Conservation (phyloP, 1,140 invertebrate genomes). For the Hydropsyche tenuis region DNA sequence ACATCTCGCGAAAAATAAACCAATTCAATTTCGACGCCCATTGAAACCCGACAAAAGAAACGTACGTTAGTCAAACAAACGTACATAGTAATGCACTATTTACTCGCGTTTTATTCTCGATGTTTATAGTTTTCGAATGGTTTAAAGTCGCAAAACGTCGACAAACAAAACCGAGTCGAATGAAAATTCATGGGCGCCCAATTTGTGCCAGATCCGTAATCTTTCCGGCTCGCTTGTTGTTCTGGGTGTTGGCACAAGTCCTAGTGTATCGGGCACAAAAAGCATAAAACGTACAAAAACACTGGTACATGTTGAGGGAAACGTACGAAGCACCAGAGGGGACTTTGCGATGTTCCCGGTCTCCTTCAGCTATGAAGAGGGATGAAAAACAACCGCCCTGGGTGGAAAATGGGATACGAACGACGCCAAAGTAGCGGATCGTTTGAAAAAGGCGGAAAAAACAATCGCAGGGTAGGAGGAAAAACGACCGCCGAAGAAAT, state of each 20-base stretch:
- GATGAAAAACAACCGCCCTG: too few species aligned
- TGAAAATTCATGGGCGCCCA: background rate
- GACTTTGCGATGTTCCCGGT: too few species aligned
- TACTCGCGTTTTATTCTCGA: too few species aligned
- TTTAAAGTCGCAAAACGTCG: background rate
- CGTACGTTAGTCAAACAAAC: background rate
- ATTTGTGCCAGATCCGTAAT: slow-evolving; percentile 6
- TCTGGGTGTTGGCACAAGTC: background rate
- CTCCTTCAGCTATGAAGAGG: too few species aligned
- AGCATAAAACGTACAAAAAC: background rate
- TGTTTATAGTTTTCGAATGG: background rate
- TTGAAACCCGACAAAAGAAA: background rate
- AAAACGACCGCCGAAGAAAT: too few species aligned
- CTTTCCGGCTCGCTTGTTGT: background rate
- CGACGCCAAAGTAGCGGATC: too few species aligned
- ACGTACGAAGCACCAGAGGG: background rate
- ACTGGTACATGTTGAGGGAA: background rate
- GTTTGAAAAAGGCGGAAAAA: too few species aligned
- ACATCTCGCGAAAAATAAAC: too few species aligned
- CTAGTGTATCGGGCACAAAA: background rate
- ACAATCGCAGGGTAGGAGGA: too few species aligned
- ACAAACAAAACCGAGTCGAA: slow-evolving; percentile 12
- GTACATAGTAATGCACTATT: background rate
- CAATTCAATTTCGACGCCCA: too few species aligned
- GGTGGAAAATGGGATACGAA: too few species aligned